Percentiles rank a stretch among this genome's conserved stretches.
These are phyloP conservation scores for Molanna angustata DNA, from an alignment of 2,888 invertebrate species.

Conservation along the genomic window DNA sequence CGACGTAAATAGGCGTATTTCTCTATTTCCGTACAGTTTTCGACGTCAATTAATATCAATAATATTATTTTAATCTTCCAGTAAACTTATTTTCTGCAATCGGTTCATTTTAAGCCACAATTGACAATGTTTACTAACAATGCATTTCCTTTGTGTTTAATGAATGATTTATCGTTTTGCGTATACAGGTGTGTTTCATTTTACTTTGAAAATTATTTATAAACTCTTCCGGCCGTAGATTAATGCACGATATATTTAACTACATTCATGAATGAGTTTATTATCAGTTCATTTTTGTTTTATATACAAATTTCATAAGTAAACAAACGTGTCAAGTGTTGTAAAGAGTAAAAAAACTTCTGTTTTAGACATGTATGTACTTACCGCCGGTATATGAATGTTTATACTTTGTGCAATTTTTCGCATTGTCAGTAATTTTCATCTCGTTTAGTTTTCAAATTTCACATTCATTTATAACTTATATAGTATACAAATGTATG, in stretches of 20 bases:
- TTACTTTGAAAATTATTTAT: background rate
- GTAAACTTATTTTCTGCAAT: background rate
- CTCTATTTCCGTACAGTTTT: background rate
- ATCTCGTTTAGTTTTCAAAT: no score
- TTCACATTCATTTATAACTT: no score
- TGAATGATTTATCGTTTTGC: slow-evolving; percentile 6
- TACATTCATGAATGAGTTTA: no score
- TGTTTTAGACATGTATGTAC: no score
- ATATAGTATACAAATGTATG: no score
- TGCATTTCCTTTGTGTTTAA: slow-evolving; percentile 22
- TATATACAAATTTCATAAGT: no score
- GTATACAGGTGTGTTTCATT: slow-evolving; percentile 11
- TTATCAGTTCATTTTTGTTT: no score
- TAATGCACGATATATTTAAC: background rate
- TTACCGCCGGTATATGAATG: no score
- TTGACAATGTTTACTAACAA: slow-evolving; percentile 27
- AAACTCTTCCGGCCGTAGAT: slow-evolving; percentile 5
- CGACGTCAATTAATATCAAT: background rate
- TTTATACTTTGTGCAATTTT: no score
- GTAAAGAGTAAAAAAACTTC: no score
- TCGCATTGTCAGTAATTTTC: no score
- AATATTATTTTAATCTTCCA: background rate
- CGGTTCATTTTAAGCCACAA: slow-evolving; percentile 5
- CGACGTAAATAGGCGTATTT: slow-evolving; percentile 16
- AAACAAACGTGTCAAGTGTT: no score